Evolutionary conservation across 2,113 vertebrate genomes (phyloP).

Genomic region (Cryptomyrus ogoouensis): DNA sequence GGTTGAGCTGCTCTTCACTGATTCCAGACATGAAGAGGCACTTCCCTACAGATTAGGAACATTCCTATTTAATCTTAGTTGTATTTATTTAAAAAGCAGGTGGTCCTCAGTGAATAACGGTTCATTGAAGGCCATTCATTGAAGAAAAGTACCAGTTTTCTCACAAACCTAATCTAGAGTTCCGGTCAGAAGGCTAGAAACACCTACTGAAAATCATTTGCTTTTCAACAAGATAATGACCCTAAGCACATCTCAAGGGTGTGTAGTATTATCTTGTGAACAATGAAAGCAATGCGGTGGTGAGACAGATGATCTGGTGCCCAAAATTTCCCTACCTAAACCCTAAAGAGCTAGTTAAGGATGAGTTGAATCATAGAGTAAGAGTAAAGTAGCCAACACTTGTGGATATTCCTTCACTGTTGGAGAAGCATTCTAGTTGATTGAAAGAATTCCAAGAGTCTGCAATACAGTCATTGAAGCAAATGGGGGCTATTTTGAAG

Average conservation of each 20-base stretch:
- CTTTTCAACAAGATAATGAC: neutral
- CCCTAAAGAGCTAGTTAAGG: neutral
- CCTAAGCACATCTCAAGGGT: neutral
- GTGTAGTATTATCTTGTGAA: neutral
- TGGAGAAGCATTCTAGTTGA: neutral
- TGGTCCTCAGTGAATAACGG: neutral
- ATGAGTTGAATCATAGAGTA: neutral
- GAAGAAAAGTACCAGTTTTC: neutral
- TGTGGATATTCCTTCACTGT: neutral
- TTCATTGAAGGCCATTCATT: neutral
- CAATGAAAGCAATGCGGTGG: neutral
- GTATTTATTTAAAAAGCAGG: neutral
- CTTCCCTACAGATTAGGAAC: slow-evolving; percentile 70
- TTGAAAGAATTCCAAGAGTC: neutral
- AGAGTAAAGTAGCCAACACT: neutral
- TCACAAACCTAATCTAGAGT: neutral
- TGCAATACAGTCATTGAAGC: neutral
- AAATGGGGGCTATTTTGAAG: neutral
- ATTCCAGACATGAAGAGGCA: slow-evolving; percentile 91
- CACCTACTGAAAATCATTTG: neutral
- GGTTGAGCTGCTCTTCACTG: slow-evolving; percentile 82
- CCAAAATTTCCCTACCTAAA: neutral
- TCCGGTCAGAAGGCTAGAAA: neutral
- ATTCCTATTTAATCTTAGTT: neutral
- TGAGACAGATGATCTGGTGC: neutral